Conservation (phyloP, 2,113 vertebrate genomes). For the Poeciliopsis occidentalis region DNA sequence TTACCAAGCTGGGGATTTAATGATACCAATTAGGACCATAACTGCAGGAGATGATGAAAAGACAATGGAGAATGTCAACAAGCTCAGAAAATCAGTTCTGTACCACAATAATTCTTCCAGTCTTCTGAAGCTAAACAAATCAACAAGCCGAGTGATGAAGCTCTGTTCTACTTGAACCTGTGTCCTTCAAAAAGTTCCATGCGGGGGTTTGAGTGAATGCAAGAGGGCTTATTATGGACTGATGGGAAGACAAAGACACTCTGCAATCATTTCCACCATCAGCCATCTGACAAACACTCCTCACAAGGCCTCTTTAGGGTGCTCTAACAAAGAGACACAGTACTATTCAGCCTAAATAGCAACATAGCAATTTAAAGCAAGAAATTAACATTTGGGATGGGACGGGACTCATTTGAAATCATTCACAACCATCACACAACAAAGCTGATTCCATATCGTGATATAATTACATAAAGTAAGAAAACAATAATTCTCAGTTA, state of each 20-base stretch:
- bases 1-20: slow-evolving; percentile 34
- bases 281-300: slow-evolving; percentile 48
- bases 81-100: background rate
- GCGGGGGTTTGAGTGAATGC: slow-evolving; percentile 35
- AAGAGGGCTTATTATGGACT: slow-evolving; percentile 45
- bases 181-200: slow-evolving; percentile 51
- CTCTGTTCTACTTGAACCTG: slow-evolving; percentile 23
- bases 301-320: slow-evolving; percentile 36
- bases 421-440: slow-evolving; percentile 1
- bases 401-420: slow-evolving; percentile 6
- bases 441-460: background rate
- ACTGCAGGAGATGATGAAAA: background rate
- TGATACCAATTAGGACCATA: slow-evolving; percentile 7
- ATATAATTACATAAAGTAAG: background rate
- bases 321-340: slow-evolving; percentile 33
- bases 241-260: slow-evolving; percentile 37
- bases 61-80: slow-evolving; percentile 4
- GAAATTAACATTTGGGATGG: slow-evolving; percentile 19
- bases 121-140: slow-evolving; percentile 26
- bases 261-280: slow-evolving; percentile 30
- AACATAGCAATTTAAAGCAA: slow-evolving; percentile 9
- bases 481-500: background rate
- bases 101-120: background rate
- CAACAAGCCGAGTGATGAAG: slow-evolving; percentile 23
- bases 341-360: slow-evolving; percentile 3